These are phyloP conservation scores for Trachelus stipa DNA, from an alignment of 2,888 invertebrate genomes.

Conservation along the genomic window DNA sequence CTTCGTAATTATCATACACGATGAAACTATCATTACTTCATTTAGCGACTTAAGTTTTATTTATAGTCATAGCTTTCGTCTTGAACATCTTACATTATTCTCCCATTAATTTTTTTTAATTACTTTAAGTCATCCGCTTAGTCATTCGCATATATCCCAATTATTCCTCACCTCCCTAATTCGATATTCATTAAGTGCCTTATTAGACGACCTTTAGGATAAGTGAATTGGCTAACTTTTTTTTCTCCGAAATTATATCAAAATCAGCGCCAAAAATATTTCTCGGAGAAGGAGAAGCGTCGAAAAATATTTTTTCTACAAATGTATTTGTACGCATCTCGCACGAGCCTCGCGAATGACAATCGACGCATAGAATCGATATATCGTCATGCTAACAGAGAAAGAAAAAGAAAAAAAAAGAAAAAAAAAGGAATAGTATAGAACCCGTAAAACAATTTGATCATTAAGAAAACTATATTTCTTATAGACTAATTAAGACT, in stretches of 20 bases:
- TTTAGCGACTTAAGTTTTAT: not conserved
- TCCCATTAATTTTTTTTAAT: not conserved
- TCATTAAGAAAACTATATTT: not conserved
- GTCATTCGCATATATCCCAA: constrained; percentile 13
- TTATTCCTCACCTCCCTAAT: not conserved
- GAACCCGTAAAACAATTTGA: not conserved
- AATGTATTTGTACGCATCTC: not conserved
- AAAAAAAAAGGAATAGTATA: not conserved
- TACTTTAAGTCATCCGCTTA: constrained; percentile 17
- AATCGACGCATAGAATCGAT: not conserved
- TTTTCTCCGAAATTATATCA: constrained; percentile 1
- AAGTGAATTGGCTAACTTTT: not conserved
- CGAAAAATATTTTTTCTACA: constrained; percentile 4
- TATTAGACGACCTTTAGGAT: not conserved
- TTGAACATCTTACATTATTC: not conserved
- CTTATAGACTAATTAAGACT: not conserved
- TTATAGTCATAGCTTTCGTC: not conserved
- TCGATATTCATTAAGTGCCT: constrained; percentile 4
- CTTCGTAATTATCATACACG: not conserved
- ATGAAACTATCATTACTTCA: not conserved
- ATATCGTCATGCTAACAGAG: not conserved
- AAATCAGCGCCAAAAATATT: not conserved
- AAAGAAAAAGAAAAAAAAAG: not conserved
- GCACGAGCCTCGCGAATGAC: not conserved
- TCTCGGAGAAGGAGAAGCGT: not conserved